Evolutionary conservation across 1,140 invertebrate genomes (phyloP).

Genomic region (Octopus sinensis): DNA sequence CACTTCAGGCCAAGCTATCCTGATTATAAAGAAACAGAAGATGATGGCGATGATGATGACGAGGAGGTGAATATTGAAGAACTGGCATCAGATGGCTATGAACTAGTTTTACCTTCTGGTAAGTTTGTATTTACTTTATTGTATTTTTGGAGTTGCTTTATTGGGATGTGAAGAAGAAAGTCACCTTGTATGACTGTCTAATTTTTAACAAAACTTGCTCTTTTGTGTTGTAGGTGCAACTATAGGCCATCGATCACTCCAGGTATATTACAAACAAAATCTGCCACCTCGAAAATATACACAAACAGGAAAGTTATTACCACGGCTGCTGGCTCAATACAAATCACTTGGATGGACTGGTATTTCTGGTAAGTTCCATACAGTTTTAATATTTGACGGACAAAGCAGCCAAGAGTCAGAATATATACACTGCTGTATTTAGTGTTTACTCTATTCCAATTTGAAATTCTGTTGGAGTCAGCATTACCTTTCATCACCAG

Average conservation of each 20-base stretch:
- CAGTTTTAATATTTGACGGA: neutral
- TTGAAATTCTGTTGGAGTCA: neutral
- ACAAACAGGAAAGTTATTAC: conserved; percentile 38
- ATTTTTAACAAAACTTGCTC: no score
- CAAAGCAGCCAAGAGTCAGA: neutral
- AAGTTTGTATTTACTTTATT: conserved; percentile 3
- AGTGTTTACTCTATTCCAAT: neutral
- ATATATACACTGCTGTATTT: neutral
- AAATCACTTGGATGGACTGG: conserved; percentile 81
- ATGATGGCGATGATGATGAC: conserved; percentile 54
- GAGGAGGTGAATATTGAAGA: conserved; percentile 62
- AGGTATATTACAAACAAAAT: conserved; percentile 68
- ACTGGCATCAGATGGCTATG: conserved; percentile 73
- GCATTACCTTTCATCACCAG: neutral
- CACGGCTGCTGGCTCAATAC: conserved; percentile 72
- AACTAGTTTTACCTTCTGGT: conserved; percentile 70
- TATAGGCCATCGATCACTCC: conserved; percentile 85
- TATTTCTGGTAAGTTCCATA: conserved; percentile 41
- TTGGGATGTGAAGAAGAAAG: no score
- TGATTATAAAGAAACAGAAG: conserved; percentile 56
- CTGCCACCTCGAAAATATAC: conserved; percentile 40
- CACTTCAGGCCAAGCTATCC: conserved; percentile 51
- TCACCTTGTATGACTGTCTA: no score
- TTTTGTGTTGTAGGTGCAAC: conserved; percentile 68
- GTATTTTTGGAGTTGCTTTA: no score